Evolutionary conservation across 2,888 invertebrate species (phyloP).

Genomic region (Anorthoa munda): DNA sequence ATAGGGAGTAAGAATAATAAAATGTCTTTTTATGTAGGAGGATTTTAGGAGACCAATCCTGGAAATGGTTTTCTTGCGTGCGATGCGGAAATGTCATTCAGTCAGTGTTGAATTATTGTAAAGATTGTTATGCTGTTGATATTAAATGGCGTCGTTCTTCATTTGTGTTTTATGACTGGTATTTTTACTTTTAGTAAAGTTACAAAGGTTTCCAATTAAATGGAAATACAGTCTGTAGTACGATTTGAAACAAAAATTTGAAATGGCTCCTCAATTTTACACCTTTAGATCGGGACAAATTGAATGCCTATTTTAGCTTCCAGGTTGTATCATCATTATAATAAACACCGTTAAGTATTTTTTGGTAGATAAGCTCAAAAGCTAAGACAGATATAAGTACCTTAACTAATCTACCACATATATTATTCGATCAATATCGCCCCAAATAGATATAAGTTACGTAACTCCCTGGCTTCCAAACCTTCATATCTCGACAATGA

Average conservation of each 20-base stretch:
- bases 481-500: conserved; percentile 46
- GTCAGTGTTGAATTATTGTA: conserved; percentile 34
- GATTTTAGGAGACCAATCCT: conserved; percentile 7
- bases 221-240: background rate
- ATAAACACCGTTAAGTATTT: background rate
- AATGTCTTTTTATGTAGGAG: conserved; percentile 21
- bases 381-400: background rate
- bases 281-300: background rate
- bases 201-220: too few relatives aligned
- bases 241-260: background rate
- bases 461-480: conserved; percentile 48
- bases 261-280: background rate
- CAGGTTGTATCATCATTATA: background rate
- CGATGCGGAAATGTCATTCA: background rate
- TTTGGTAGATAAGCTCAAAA: background rate
- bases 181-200: background rate
- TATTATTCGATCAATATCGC: conserved; percentile 38
- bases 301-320: too few relatives aligned
- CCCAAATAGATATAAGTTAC: conserved; percentile 43
- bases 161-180: conserved; percentile 11
- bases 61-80: conserved; percentile 27
- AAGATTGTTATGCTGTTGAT: conserved; percentile 17
- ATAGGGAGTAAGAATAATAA: conserved; percentile 7
- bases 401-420: conserved; percentile 5
- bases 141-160: conserved; percentile 10